These are phyloP conservation scores for Coracopsis vasa DNA, from an alignment of 2,113 vertebrate genomes.

Conservation along the genomic window DNA sequence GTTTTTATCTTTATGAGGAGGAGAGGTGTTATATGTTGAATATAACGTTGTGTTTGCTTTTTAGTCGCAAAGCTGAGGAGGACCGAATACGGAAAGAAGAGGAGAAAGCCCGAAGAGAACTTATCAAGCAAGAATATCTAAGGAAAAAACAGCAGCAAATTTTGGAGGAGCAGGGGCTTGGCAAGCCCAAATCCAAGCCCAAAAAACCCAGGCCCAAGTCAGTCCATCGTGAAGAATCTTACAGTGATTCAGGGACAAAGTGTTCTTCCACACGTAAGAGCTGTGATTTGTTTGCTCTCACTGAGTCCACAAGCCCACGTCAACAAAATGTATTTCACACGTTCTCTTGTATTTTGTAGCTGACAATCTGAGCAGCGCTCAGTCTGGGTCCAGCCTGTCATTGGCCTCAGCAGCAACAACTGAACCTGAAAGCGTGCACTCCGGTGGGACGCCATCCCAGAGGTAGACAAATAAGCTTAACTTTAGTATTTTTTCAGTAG, in stretches of 20 bases:
- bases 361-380: slow-evolving; percentile 84
- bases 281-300: background rate
- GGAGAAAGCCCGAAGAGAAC: slow-evolving; percentile 90
- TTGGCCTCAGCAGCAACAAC: slow-evolving; percentile 88
- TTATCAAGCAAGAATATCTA: slow-evolving; percentile 96
- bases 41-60: background rate
- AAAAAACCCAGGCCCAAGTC: slow-evolving; percentile 87
- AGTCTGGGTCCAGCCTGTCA: slow-evolving; percentile 93
- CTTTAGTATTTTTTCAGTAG: background rate
- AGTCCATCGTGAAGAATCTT: slow-evolving; percentile 85
- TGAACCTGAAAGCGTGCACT: slow-evolving; percentile 88
- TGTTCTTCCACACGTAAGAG: slow-evolving; percentile 84
- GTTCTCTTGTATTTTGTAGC: slow-evolving; percentile 65
- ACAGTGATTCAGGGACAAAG: slow-evolving; percentile 81
- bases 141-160: slow-evolving; percentile 92
- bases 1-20: fast-evolving
- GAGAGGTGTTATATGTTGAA: fast-evolving
- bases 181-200: slow-evolving; percentile 83
- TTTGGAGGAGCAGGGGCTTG: slow-evolving; percentile 88
- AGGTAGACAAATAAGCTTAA: slow-evolving; percentile 68
- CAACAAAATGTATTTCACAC: background rate
- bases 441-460: slow-evolving; percentile 84
- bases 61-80: slow-evolving; percentile 92
- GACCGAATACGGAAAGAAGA: slow-evolving; percentile 94
- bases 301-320: background rate